Conservation (phyloP, 2,888 invertebrate genomes). For the Oscheius sp. region DNA sequence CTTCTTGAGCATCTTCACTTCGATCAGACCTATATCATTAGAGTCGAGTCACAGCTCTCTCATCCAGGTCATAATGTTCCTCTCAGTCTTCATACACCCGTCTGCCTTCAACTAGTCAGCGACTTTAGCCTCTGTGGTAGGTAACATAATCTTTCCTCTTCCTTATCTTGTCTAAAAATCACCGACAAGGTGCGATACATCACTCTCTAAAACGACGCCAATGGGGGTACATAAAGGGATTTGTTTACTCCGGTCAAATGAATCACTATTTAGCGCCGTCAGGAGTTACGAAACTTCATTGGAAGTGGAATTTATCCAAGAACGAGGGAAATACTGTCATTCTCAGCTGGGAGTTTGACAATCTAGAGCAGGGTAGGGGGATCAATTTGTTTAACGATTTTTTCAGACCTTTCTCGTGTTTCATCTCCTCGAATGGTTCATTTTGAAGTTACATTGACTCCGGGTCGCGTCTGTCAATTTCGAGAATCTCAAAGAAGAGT, state of each 20-base stretch:
- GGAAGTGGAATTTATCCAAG: constrained; percentile 41
- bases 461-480: constrained; percentile 37
- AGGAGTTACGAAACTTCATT: constrained; percentile 32
- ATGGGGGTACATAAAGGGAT: no score
- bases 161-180: constrained; percentile 7
- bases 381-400: background rate
- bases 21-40: constrained; percentile 38
- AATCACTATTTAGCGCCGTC: constrained; percentile 42
- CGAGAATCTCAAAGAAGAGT: constrained; percentile 40
- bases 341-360: constrained; percentile 40
- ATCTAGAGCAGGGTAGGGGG: constrained; percentile 23
- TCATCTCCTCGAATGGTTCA: constrained; percentile 40
- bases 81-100: constrained; percentile 39
- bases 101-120: constrained; percentile 41
- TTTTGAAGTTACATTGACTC: constrained; percentile 38
- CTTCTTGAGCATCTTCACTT: constrained; percentile 46
- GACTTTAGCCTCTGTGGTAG: constrained; percentile 50
- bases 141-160: constrained; percentile 18
- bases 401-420: background rate
- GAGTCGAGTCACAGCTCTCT: constrained; percentile 1
- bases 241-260: background rate
- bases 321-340: constrained; percentile 35
- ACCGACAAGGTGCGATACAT: constrained; percentile 30
- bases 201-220: constrained; percentile 26
- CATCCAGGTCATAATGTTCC: constrained; percentile 5